These are phyloP conservation scores for Papilio demoleus DNA, from an alignment of 2,888 invertebrate species.

Conservation along the genomic window DNA sequence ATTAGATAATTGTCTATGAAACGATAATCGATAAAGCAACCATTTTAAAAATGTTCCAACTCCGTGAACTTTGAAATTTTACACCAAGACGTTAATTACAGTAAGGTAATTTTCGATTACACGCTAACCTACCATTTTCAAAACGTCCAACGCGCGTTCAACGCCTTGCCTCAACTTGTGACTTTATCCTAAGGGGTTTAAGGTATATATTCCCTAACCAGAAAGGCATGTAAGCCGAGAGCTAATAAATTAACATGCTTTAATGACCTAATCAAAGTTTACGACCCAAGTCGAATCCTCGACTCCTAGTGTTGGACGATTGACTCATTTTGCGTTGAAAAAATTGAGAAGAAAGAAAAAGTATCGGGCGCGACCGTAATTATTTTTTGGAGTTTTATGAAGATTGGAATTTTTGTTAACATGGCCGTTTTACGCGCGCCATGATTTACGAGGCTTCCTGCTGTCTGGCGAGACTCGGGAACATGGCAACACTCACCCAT, in stretches of 20 bases:
- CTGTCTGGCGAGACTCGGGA: constrained; percentile 48
- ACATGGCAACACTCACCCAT: constrained; percentile 87
- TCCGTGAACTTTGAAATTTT: constrained; percentile 45
- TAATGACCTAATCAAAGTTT: constrained; percentile 84
- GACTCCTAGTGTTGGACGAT: constrained; percentile 82
- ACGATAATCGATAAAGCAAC: constrained; percentile 28
- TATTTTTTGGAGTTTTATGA: constrained; percentile 80
- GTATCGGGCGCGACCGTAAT: constrained; percentile 60
- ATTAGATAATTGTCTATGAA: constrained; percentile 5
- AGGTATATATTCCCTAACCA: constrained; percentile 68
- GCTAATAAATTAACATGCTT: constrained; percentile 82
- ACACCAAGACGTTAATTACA: constrained; percentile 60
- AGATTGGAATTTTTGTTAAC: constrained; percentile 81
- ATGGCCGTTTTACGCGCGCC: constrained; percentile 63
- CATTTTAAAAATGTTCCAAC: constrained; percentile 50
- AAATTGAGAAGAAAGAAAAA: constrained; percentile 36
- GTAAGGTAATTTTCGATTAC: constrained; percentile 77
- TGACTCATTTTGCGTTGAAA: constrained; percentile 77
- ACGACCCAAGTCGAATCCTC: constrained; percentile 81
- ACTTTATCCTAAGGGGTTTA: constrained; percentile 59
- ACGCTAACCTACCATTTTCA: constrained; percentile 54
- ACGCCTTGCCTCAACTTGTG: constrained; percentile 47
- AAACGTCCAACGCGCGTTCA: constrained; percentile 60
- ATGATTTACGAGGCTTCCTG: constrained; percentile 76
- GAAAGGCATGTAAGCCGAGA: constrained; percentile 73